Percentiles rank a stretch among this genome's conserved stretches.
These are phyloP conservation scores for Tipula vernalis DNA, from an alignment of 2,888 invertebrate genomes.

Conservation along the genomic window DNA sequence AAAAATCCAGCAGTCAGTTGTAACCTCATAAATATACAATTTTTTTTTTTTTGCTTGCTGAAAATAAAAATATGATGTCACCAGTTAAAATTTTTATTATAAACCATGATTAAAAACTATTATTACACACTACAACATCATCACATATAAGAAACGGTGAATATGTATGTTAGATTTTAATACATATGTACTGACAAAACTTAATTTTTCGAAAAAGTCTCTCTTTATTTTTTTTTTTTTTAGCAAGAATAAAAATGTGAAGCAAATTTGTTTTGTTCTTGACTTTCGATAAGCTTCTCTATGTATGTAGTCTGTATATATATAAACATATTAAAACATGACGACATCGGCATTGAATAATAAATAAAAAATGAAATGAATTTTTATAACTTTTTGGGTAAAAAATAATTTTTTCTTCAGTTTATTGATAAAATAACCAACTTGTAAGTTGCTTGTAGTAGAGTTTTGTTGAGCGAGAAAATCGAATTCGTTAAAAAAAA, in stretches of 20 bases:
- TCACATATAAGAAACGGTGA: not conserved
- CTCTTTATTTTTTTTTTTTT: not conserved
- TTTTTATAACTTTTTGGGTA: conserved; percentile 8
- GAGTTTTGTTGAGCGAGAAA: not conserved
- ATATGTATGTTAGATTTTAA: not conserved
- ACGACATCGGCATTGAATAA: conserved; percentile 10
- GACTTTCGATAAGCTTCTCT: conserved; percentile 6
- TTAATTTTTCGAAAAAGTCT: not conserved
- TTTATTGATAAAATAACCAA: conserved; percentile 5
- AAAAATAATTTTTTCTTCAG: not conserved
- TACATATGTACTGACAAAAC: not conserved
- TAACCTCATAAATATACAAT: not conserved
- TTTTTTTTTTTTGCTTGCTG: not conserved
- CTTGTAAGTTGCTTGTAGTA: not conserved
- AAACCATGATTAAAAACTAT: not conserved
- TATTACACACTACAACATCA: not conserved
- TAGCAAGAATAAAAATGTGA: not conserved
- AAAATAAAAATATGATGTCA: not conserved
- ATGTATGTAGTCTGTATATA: not conserved
- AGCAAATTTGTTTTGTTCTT: not conserved
- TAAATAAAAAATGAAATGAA: conserved; percentile 6
- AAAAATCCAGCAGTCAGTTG: not conserved
- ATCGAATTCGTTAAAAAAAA: not conserved
- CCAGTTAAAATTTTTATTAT: not conserved
- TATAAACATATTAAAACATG: not conserved